Percentiles rank a stretch among this genome's conserved stretches.
phyloP scores from a whole-genome alignment of 35 echinoderm and acorn worm species.

The Apostichopus parvimensis region DNA sequence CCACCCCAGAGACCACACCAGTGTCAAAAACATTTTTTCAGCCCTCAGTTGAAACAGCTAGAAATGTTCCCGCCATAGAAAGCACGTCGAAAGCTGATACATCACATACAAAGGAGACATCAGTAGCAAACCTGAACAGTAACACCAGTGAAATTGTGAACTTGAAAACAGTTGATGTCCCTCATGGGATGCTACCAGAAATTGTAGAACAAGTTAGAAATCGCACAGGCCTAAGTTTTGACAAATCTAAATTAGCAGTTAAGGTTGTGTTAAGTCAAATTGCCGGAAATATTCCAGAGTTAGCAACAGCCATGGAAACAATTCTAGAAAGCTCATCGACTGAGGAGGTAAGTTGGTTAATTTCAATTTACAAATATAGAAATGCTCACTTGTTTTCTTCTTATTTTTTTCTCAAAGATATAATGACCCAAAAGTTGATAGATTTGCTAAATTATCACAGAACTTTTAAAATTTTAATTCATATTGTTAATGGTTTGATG shows the following conservation, averaged over 20 bases:
- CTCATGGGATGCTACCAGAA: slow-evolving; percentile 65
- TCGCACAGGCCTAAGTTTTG: slow-evolving; percentile 89
- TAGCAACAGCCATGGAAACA: slow-evolving; percentile 68
- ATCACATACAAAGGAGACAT: background rate
- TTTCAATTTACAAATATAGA: too few species aligned
- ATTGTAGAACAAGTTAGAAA: slow-evolving; percentile 87
- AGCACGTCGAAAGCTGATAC: background rate
- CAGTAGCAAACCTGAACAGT: background rate
- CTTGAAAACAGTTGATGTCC: slow-evolving; percentile 53
- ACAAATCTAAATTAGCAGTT: slow-evolving; percentile 80
- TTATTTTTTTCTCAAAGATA: too few species aligned
- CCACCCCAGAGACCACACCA: slow-evolving; percentile 4
- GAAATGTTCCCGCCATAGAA: background rate
- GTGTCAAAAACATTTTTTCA: background rate
- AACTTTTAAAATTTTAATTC: too few species aligned
- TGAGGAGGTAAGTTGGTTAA: background rate
- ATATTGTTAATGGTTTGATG: too few species aligned
- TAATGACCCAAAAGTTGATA: too few species aligned
- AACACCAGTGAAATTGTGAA: background rate
- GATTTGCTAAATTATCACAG: too few species aligned
- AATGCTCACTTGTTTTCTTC: too few species aligned
- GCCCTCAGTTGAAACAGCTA: slow-evolving; percentile 11
- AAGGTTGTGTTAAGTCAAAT: slow-evolving; percentile 61
- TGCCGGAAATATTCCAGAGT: slow-evolving; percentile 61
- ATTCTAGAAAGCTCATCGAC: slow-evolving; percentile 59